Conservation (phyloP, 2,113 vertebrate species). For the Catharus fuscescens region DNA sequence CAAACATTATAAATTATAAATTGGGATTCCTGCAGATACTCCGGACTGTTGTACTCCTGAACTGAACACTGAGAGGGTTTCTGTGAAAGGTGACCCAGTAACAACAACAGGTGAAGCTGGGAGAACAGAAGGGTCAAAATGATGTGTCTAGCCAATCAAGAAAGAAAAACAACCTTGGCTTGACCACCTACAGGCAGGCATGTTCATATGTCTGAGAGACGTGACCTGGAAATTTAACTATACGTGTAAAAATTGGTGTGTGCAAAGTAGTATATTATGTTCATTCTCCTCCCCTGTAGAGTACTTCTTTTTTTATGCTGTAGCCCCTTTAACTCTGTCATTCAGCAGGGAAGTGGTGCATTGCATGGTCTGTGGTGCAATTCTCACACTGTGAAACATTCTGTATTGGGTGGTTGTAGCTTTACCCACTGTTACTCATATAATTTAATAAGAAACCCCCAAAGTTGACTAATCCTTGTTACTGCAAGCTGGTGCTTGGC, state of each 20-base stretch:
- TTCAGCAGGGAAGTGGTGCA: neutral
- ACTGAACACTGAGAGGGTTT: neutral
- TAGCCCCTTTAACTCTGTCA: neutral
- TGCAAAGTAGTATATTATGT: neutral
- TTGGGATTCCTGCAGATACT: neutral
- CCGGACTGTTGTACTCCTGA: neutral
- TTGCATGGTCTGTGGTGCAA: neutral
- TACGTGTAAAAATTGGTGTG: neutral
- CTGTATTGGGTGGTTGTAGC: neutral
- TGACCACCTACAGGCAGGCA: rapidly evolving
- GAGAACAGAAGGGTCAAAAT: neutral
- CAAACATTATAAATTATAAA: neutral
- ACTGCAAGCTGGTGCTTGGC: neutral
- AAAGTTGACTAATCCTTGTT: neutral
- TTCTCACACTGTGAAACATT: neutral
- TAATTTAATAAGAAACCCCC: neutral
- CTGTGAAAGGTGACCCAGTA: neutral
- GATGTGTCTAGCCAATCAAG: neutral
- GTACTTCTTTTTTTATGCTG: neutral
- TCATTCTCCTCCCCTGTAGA: neutral
- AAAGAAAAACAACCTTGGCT: neutral
- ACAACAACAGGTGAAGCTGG: rapidly evolving
- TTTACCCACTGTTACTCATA: neutral
- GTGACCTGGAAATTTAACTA: neutral
- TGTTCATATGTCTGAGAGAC: neutral